Conservation (phyloP, 1,140 invertebrate genomes). For the Muscidifurax raptorellus region DNA sequence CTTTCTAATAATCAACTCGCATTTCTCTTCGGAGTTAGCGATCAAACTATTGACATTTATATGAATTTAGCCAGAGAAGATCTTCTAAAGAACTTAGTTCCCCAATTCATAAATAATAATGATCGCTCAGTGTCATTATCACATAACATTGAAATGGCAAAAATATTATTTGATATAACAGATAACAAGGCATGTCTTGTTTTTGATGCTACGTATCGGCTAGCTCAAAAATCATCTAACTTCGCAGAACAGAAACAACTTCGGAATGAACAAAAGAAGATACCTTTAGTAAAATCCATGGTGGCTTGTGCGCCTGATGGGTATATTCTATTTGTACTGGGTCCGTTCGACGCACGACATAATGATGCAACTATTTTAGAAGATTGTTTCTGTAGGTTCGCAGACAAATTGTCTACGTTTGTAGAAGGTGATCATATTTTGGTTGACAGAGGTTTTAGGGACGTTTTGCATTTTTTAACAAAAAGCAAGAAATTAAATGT, state of each 20-base stretch:
- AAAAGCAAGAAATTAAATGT: constrained; percentile 1
- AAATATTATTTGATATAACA: constrained; percentile 18
- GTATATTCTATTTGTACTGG: constrained; percentile 23
- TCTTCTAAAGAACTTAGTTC: background rate
- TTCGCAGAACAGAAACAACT: constrained; percentile 8
- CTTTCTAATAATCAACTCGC: too few relatives aligned
- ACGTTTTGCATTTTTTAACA: background rate
- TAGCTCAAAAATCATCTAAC: background rate
- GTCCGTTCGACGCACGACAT: constrained; percentile 32
- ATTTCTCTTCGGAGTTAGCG: too few relatives aligned
- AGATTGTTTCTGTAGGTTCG: background rate
- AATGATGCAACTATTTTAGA: constrained; percentile 18
- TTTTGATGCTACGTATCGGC: constrained; percentile 24
- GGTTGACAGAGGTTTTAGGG: constrained; percentile 19
- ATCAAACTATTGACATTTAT: too few relatives aligned
- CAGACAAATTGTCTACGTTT: background rate
- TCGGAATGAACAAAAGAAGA: constrained; percentile 39
- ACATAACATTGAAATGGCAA: constrained; percentile 11
- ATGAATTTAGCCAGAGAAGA: background rate
- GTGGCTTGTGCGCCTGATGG: constrained; percentile 17
- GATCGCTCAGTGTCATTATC: background rate
- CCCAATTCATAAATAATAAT: constrained; percentile 4
- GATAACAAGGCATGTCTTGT: background rate
- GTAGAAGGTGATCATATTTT: constrained; percentile 12
- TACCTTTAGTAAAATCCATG: constrained; percentile 32